Evolutionary conservation across 2,888 invertebrate genomes (phyloP).

Genomic region (Orthonevra nobilis): DNA sequence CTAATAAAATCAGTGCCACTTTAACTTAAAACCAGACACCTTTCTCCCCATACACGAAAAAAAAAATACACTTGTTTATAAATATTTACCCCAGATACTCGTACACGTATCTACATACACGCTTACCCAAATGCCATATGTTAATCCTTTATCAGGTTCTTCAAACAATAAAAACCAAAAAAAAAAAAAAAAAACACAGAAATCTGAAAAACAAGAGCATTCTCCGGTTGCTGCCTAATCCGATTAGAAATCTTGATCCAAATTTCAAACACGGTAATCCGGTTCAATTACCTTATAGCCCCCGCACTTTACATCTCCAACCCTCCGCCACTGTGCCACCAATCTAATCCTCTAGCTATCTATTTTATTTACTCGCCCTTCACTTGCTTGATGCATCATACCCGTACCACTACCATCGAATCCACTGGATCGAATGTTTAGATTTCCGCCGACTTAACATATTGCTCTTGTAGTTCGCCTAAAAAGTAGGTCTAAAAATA

Average conservation of each 20-base stretch:
- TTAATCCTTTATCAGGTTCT: constrained; percentile 32
- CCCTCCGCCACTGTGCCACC: too few relatives aligned
- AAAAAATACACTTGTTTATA: neutral
- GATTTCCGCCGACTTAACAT: constrained; percentile 45
- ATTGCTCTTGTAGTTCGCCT: too few relatives aligned
- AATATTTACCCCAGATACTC: too few relatives aligned
- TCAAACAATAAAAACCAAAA: neutral
- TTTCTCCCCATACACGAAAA: too few relatives aligned
- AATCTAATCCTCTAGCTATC: neutral
- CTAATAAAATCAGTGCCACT: too few relatives aligned
- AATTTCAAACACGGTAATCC: constrained; percentile 54
- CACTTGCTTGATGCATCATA: constrained; percentile 9
- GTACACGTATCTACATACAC: neutral
- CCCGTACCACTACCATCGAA: constrained; percentile 24
- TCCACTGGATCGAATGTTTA: constrained; percentile 59
- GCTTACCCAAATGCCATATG: neutral
- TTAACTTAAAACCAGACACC: neutral
- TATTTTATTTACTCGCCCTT: constrained; percentile 1
- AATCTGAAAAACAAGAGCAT: too few relatives aligned
- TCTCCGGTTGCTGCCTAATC: constrained; percentile 21
- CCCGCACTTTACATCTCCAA: neutral
- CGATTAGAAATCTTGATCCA: constrained; percentile 40
- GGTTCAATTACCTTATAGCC: constrained; percentile 54
- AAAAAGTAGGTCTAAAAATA: constrained; percentile 52
- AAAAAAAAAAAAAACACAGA: too few relatives aligned